Conservation (phyloP, 1,140 invertebrate genomes). For the Temnothorax longispinosus region DNA sequence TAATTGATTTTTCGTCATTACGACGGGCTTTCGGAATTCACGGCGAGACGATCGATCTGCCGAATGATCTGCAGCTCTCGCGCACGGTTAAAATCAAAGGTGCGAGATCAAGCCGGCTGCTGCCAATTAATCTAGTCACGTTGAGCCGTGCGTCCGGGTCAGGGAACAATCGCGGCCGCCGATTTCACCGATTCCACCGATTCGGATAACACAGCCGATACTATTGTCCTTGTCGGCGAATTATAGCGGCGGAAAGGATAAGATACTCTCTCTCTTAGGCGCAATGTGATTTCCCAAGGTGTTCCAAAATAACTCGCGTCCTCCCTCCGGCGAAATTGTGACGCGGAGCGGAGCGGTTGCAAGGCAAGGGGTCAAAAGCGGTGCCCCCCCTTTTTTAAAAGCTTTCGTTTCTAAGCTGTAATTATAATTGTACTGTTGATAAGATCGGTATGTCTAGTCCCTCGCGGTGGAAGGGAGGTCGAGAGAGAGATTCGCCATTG, state of each 20-base stretch:
- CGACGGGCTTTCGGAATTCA: not conserved
- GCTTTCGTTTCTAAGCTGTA: constrained; percentile 71
- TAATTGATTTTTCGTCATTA: not conserved
- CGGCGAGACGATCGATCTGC: not conserved
- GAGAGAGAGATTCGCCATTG: constrained; percentile 23
- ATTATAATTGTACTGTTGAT: constrained; percentile 79
- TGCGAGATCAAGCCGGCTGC: constrained; percentile 26
- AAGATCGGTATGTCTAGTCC: constrained; percentile 83
- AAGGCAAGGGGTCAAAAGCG: constrained; percentile 8
- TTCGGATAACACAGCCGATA: not conserved
- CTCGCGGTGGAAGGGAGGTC: constrained; percentile 66
- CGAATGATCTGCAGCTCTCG: not conserved
- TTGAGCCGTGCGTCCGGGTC: constrained; percentile 61
- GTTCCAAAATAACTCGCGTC: constrained; percentile 77
- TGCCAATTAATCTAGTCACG: constrained; percentile 72
- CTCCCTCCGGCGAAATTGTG: constrained; percentile 59
- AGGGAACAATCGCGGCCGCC: constrained; percentile 9
- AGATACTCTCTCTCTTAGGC: constrained; percentile 61
- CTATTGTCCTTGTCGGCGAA: constrained; percentile 37
- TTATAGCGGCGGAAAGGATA: not conserved
- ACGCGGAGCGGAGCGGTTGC: constrained; percentile 54
- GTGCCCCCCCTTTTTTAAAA: constrained; percentile 12
- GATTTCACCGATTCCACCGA: not conserved
- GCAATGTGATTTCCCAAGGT: constrained; percentile 79
- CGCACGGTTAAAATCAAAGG: not conserved